These are phyloP conservation scores for Notodonta dromedarius DNA, from an alignment of 2,888 invertebrate genomes.

Conservation along the genomic window DNA sequence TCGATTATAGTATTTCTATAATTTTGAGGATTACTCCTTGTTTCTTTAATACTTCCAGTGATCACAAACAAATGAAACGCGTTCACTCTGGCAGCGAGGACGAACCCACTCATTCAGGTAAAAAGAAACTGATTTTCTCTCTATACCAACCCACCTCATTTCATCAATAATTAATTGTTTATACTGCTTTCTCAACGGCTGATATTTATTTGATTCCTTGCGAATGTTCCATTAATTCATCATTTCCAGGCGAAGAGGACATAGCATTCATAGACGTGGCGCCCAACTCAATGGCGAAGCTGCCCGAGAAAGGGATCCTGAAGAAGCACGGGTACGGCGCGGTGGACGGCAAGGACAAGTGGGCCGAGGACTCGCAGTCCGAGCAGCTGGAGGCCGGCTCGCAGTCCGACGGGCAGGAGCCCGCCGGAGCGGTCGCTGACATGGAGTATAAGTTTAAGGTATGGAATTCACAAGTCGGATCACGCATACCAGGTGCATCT, in stretches of 20 bases:
- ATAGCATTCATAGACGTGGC: slow-evolving; percentile 93
- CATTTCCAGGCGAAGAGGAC: slow-evolving; percentile 88
- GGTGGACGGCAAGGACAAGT: slow-evolving; percentile 89
- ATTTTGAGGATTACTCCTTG: no score
- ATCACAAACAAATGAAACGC: slow-evolving; percentile 93
- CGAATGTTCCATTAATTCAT: no score
- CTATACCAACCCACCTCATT: not conserved
- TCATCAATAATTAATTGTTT: no score
- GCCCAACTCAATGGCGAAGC: slow-evolving; percentile 89
- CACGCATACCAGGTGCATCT: no score
- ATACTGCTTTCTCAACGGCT: no score
- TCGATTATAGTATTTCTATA: no score
- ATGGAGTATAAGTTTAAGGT: slow-evolving; percentile 94
- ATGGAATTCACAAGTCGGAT: slow-evolving; percentile 32
- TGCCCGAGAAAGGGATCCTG: slow-evolving; percentile 95
- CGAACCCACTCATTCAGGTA: slow-evolving; percentile 91
- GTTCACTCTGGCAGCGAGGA: slow-evolving; percentile 90
- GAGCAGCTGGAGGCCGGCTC: slow-evolving; percentile 88
- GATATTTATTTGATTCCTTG: no score
- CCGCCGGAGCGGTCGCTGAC: slow-evolving; percentile 88
- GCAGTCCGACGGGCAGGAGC: slow-evolving; percentile 88
- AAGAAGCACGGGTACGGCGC: slow-evolving; percentile 94
- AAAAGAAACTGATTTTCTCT: slow-evolving; percentile 20
- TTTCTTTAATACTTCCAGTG: slow-evolving; percentile 82
- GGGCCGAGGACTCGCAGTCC: slow-evolving; percentile 89